Evolutionary conservation across 1,140 invertebrate genomes (phyloP).

Genomic region (Diploscapter pachys): DNA sequence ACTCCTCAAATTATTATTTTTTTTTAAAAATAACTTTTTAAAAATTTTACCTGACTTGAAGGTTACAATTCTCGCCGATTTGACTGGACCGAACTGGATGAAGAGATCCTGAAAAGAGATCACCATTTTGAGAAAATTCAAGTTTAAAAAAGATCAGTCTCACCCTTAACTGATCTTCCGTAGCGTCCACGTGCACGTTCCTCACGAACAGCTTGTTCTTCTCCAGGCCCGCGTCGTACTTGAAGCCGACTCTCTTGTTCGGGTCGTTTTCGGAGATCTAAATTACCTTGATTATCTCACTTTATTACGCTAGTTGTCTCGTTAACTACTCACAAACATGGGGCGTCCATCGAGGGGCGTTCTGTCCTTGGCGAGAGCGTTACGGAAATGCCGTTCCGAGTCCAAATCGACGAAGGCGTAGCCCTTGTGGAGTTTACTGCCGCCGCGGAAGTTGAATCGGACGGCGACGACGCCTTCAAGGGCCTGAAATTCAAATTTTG

Average conservation of each 20-base stretch:
- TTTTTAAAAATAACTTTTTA: too few species aligned
- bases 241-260: conserved; percentile 62
- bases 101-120: conserved; percentile 27
- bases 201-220: conserved; percentile 82
- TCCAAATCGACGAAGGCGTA: conserved; percentile 70
- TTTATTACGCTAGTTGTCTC: background rate
- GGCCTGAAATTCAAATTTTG: conserved; percentile 22
- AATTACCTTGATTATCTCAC: background rate
- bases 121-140: background rate
- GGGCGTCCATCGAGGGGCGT: conserved; percentile 3
- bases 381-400: conserved; percentile 62
- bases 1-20: too few species aligned
- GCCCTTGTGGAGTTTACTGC: conserved; percentile 69
- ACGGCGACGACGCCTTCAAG: conserved; percentile 67
- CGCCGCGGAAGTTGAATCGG: conserved; percentile 68
- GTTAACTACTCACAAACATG: conserved; percentile 22
- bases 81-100: conserved; percentile 70
- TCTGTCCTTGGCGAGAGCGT: conserved; percentile 73
- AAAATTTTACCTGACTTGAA: conserved; percentile 73
- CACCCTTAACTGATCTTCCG: conserved; percentile 69
- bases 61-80: conserved; percentile 75
- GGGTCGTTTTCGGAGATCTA: conserved; percentile 30
- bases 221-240: conserved; percentile 72
- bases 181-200: conserved; percentile 68
- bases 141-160: conserved; percentile 16